These are phyloP conservation scores for Bradypodion ventrale DNA, from an alignment of 2,797 vertebrate species.

Conservation along the genomic window DNA sequence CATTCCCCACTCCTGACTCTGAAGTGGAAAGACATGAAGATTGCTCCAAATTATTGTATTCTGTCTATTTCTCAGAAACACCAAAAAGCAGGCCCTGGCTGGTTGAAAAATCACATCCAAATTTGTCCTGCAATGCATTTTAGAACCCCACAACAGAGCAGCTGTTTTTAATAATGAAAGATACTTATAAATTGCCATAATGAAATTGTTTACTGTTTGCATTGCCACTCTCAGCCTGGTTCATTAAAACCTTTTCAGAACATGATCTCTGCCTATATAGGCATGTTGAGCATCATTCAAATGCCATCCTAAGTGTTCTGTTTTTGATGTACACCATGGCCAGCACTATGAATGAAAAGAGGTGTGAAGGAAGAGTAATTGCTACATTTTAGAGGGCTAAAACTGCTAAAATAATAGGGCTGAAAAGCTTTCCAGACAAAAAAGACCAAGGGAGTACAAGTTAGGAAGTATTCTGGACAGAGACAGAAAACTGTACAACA, in stretches of 20 bases:
- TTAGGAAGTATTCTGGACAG: neutral
- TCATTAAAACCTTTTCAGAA: conserved; percentile 53
- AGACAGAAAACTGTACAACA: neutral
- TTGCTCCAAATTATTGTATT: neutral
- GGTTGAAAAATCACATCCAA: conserved; percentile 37
- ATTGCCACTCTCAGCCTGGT: conserved; percentile 29
- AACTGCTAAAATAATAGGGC: neutral
- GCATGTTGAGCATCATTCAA: conserved; percentile 29
- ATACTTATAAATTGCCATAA: conserved; percentile 57
- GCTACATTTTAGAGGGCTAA: neutral
- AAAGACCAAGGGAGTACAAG: neutral
- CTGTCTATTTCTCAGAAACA: neutral
- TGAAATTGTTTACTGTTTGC: conserved; percentile 57
- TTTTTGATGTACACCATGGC: conserved; percentile 7
- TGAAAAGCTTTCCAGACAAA: neutral
- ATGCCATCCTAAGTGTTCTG: neutral
- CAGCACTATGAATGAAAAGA: conserved; percentile 26
- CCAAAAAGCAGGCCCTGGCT: neutral
- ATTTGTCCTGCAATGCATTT: conserved; percentile 49
- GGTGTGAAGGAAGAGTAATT: conserved; percentile 4
- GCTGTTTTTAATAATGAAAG: conserved; percentile 65
- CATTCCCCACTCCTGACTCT: neutral
- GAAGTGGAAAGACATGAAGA: neutral
- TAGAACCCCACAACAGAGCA: conserved; percentile 48
- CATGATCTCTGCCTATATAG: conserved; percentile 34